A percentile compares a stretch with the other conserved stretches of the same genome.
Evolutionary conservation across 2,113 vertebrate genomes (phyloP).

Genomic region (Nanorana parkeri): DNA sequence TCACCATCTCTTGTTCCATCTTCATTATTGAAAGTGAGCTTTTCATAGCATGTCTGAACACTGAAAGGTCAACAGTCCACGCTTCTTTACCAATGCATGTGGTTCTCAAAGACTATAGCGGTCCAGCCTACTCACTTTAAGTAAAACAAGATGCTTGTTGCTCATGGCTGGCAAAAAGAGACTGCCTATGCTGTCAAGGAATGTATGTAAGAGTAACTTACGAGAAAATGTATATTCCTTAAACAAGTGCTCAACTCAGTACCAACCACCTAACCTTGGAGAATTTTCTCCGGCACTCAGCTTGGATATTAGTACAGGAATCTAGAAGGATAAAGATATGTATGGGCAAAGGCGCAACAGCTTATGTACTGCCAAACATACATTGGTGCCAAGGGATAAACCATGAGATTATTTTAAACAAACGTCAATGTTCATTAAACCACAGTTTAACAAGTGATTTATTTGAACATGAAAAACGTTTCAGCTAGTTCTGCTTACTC

Average conservation of each 20-base stretch:
- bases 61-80: conserved; percentile 9
- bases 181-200: conserved; percentile 10
- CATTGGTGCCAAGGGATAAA: conserved; percentile 51
- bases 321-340: conserved; percentile 23
- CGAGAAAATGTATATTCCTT: conserved; percentile 9
- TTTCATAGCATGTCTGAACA: background rate
- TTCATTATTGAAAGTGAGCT: background rate
- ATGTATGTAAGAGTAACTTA: background rate
- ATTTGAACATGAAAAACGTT: conserved; percentile 42
- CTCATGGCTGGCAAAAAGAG: conserved; percentile 16
- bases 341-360: conserved; percentile 46
- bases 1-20: conserved; percentile 3
- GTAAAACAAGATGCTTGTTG: conserved; percentile 25
- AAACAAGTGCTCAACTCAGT: background rate
- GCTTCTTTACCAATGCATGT: background rate
- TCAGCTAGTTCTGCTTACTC: conserved; percentile 25
- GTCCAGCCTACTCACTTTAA: background rate
- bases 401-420: conserved; percentile 54
- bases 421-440: conserved; percentile 51
- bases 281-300: background rate
- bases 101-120: background rate
- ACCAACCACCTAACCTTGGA: conserved; percentile 10
- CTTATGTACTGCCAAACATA: conserved; percentile 25
- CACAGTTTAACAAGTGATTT: conserved; percentile 50
- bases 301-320: conserved; percentile 35